Evolutionary conservation across 2,797 vertebrate species (phyloP).

Genomic region (Salarias fasciatus): DNA sequence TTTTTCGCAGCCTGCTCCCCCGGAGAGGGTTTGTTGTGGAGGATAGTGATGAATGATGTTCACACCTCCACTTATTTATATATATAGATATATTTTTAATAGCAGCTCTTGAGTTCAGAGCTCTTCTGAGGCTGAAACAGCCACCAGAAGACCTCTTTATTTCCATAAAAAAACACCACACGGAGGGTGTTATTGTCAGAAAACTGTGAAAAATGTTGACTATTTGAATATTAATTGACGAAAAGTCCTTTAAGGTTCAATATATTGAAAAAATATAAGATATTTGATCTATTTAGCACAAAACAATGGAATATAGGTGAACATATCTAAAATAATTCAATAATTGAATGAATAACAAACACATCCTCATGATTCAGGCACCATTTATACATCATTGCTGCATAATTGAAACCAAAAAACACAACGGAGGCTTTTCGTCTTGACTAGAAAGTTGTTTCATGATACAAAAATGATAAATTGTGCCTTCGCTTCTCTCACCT

Average conservation of each 20-base stretch:
- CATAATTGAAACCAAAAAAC: no score
- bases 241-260: no score
- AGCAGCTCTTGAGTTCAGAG: constrained; percentile 39
- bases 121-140: constrained; percentile 47
- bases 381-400: no score
- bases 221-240: constrained; percentile 12
- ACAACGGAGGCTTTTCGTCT: no score
- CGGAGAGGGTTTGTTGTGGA: constrained; percentile 56
- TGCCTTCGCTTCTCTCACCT: constrained; percentile 75
- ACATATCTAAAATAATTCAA: no score
- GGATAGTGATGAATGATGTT: constrained; percentile 73
- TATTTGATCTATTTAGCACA: no score
- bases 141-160: constrained; percentile 65
- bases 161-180: constrained; percentile 63
- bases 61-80: constrained; percentile 50
- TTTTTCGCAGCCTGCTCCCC: constrained; percentile 44
- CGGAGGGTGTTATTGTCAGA: constrained; percentile 46
- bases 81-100: constrained; percentile 42
- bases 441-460: no score
- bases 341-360: no score
- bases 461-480: constrained; percentile 9
- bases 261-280: no score
- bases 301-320: no score
- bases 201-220: constrained; percentile 1
- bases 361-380: no score